A percentile compares a stretch with the other conserved stretches of the same genome.
These are phyloP conservation scores for Leptopilina syphax DNA, from an alignment of 2,888 invertebrate species.

Conservation along the genomic window DNA sequence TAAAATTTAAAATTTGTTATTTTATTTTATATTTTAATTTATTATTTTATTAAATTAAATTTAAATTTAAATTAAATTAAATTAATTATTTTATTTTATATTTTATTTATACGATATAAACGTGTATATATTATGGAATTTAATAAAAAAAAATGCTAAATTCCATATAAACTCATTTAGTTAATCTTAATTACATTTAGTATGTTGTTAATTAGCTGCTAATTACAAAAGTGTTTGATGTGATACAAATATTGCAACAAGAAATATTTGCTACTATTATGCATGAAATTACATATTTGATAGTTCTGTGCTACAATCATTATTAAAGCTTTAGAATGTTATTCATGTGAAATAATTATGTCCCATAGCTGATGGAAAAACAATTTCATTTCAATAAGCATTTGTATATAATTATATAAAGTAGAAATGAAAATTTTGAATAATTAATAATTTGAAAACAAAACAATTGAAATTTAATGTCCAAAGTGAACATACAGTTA, in stretches of 20 bases:
- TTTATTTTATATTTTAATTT: no score
- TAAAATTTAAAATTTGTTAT: no score
- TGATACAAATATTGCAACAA: not conserved
- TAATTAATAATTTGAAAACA: not conserved
- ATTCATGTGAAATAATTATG: no score
- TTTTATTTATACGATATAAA: no score
- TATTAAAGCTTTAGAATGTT: no score
- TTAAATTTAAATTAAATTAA: no score
- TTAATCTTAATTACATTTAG: not conserved
- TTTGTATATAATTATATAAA: not conserved
- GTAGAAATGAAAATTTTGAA: not conserved
- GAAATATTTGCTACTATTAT: not conserved
- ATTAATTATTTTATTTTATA: no score
- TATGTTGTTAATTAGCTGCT: not conserved
- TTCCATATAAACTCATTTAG: not conserved
- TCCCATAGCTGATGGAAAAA: not conserved
- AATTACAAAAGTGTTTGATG: not conserved
- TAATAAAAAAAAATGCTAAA: not conserved
- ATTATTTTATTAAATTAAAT: no score
- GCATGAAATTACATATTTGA: not conserved
- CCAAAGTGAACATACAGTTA: not conserved
- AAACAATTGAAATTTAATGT: constrained; percentile 7
- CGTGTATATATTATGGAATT: not conserved
- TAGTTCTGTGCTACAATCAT: not conserved
- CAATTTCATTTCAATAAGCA: not conserved